phyloP scores from a whole-genome alignment of 2,113 vertebrate species.

The Rhinoderma darwinii region DNA sequence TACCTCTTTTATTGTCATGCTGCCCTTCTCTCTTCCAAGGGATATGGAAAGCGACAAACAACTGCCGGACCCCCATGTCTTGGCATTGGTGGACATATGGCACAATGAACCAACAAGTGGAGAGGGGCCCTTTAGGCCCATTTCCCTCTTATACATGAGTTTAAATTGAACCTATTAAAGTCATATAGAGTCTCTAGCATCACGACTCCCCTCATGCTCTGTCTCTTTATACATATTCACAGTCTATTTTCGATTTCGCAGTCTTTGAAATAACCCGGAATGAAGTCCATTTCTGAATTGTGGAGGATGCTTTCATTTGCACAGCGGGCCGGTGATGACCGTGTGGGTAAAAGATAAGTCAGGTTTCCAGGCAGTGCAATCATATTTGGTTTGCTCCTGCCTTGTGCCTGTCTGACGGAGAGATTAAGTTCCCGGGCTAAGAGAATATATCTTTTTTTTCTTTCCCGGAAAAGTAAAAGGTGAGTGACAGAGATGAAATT shows the following conservation, averaged over 20 bases:
- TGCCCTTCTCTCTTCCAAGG: no score
- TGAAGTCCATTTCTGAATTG: neutral
- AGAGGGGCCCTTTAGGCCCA: neutral
- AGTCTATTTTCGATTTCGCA: neutral
- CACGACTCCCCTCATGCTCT: neutral
- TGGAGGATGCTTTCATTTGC: neutral
- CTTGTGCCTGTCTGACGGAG: constrained; percentile 13
- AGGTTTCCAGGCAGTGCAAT: neutral
- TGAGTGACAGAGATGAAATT: constrained; percentile 31
- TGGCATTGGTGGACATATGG: neutral
- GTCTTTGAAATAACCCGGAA: neutral
- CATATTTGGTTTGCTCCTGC: constrained; percentile 24
- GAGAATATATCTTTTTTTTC: neutral
- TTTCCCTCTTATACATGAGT: neutral
- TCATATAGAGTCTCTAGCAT: neutral
- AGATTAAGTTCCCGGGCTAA: constrained; percentile 15
- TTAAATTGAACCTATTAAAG: neutral
- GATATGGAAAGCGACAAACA: no score
- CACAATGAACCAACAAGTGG: neutral
- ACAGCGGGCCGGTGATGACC: neutral
- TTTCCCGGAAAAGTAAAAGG: neutral
- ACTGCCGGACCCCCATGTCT: no score
- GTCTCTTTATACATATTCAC: neutral
- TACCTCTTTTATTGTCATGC: no score
- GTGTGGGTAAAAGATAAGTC: constrained; percentile 7